A percentile compares a stretch with the other conserved stretches of the same genome.
These are phyloP conservation scores for Macrotis lagotis DNA, from an alignment of 2,113 vertebrate species.

Conservation along the genomic window DNA sequence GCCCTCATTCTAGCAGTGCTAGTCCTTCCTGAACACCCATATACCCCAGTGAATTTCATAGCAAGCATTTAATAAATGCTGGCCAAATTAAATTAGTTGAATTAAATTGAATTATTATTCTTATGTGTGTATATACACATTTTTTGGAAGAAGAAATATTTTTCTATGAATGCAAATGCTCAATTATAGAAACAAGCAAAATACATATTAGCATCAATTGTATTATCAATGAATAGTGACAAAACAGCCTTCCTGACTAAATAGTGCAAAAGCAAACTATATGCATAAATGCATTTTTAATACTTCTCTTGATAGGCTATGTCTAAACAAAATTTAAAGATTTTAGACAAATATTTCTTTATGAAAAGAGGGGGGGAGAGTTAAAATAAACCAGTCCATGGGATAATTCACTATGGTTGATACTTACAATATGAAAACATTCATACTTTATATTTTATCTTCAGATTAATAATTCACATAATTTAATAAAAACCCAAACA, in stretches of 20 bases:
- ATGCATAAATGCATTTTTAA: not conserved
- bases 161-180: not conserved
- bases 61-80: too few species aligned
- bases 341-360: not conserved
- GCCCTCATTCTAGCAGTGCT: too few species aligned
- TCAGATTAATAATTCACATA: not conserved
- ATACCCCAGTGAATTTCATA: too few species aligned
- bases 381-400: not conserved
- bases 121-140: not conserved
- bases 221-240: not conserved
- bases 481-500: too few species aligned
- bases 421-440: not conserved
- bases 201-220: not conserved
- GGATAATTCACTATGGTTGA: not conserved
- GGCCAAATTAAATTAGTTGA: too few species aligned
- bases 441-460: not conserved
- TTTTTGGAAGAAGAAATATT: not conserved
- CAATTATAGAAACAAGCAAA: not conserved
- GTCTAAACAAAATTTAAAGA: not conserved
- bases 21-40: too few species aligned
- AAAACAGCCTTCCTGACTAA: not conserved
- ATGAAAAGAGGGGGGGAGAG: not conserved
- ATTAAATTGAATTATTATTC: not conserved
- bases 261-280: not conserved
- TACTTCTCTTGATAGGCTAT: not conserved